These are phyloP conservation scores for Osmoderma eremita DNA, from an alignment of 2,888 invertebrate species.

Conservation along the genomic window DNA sequence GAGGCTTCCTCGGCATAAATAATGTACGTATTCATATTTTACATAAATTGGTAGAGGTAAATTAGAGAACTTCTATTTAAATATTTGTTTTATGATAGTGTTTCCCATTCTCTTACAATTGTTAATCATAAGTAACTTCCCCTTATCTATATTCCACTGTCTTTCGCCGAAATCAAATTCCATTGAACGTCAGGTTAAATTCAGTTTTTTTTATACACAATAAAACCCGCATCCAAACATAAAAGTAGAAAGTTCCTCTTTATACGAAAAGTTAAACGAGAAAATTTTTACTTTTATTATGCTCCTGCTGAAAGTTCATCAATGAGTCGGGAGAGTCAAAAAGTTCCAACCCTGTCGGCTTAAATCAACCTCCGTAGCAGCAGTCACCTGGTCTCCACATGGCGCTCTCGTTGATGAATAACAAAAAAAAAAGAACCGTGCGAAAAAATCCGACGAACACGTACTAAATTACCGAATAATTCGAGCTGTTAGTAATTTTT, in stretches of 20 bases:
- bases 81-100: too few species aligned
- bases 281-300: conserved; percentile 19
- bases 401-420: conserved; percentile 15
- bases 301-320: conserved; percentile 24
- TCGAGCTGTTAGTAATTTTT: conserved; percentile 33
- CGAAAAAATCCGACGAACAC: conserved; percentile 17
- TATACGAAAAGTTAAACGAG: conserved; percentile 34
- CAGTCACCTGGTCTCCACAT: conserved; percentile 15
- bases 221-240: not conserved
- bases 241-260: conserved; percentile 13
- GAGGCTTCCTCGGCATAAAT: too few species aligned
- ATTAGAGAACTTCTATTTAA: too few species aligned
- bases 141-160: too few species aligned
- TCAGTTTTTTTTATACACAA: too few species aligned
- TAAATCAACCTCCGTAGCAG: conserved; percentile 8
- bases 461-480: conserved; percentile 33
- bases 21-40: too few species aligned
- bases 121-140: too few species aligned
- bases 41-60: too few species aligned
- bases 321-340: conserved; percentile 12
- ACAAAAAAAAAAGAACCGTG: conserved; percentile 16
- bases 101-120: too few species aligned
- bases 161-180: too few species aligned
- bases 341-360: conserved; percentile 12
- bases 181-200: too few species aligned